Base-by-base conservation (phyloP, 1,140 invertebrate genomes). In the Sinella curviseta region DNA sequence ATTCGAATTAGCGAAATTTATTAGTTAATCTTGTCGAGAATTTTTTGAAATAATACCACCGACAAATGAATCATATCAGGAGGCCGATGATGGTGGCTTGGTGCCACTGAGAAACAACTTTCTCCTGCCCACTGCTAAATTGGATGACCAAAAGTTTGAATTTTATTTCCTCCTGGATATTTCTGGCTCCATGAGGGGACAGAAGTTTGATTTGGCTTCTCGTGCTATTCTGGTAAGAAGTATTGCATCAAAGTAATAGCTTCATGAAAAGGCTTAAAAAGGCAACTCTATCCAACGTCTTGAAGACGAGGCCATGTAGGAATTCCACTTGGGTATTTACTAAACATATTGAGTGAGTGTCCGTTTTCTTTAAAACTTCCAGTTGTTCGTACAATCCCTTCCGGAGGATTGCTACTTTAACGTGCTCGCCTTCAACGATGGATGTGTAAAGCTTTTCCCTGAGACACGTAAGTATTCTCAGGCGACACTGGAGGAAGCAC, bases 111-210 rank as follows among this genome's bases (percentile, higher is more conserved):
- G 65, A 33, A 70, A 70, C 65, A 30, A 8, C 12, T 70, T 70
- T 78, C 67, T 85, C 1, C 83, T 85, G 26, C 84, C 84, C 33
- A 83, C 77, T 24, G 82, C 84, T 24, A 82, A 83, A 33, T 73
- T 84, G 73, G 78, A 81, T 34, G 83, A 84, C n/a, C 84, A 83
- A 39, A 85, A 83, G 54, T 84, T 83, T 16, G 86, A 86, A 39
- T 70, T 86, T 8, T 81, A 86, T 30, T 86, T 86, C 70, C 57
- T 86, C 0, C 76, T 86, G 20, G 86, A 86, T 81, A 67, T 85
- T 16, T 85, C 84, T 30, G 86, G 85, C 30, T 86, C 86, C 20
- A 87, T 87, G 85, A 26, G 28, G 20, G 85, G 85, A n/a, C 14
- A 70, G 35, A 82, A 81, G 33, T 86, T 87, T n/a, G 74, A 77